These are phyloP conservation scores for Synanthedon formicaeformis DNA, from an alignment of 2,888 invertebrate genomes.

Conservation along the genomic window DNA sequence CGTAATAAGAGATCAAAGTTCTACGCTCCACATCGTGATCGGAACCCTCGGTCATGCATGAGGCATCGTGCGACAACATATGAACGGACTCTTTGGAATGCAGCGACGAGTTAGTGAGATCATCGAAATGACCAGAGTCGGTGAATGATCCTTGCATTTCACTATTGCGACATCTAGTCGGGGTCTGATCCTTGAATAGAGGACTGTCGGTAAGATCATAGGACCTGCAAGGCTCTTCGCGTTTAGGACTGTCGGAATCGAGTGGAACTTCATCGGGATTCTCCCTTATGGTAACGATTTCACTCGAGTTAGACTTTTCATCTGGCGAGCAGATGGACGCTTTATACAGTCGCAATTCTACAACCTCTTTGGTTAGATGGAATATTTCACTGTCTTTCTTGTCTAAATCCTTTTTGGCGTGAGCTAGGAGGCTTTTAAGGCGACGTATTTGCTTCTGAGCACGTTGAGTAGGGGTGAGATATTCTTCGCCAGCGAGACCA, in stretches of 20 bases:
- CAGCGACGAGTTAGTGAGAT: slow-evolving; percentile 80
- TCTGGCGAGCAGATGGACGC: slow-evolving; percentile 83
- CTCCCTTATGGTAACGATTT: slow-evolving; percentile 80
- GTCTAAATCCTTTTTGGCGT: slow-evolving; percentile 81
- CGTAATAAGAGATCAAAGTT: slow-evolving; percentile 77
- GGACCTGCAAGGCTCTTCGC: slow-evolving; percentile 47
- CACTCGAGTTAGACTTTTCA: slow-evolving; percentile 82
- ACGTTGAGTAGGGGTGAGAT: slow-evolving; percentile 89
- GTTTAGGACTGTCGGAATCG: slow-evolving; percentile 42
- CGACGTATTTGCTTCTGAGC: slow-evolving; percentile 84
- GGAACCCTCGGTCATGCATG: slow-evolving; percentile 61
- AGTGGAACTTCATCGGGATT: slow-evolving; percentile 63
- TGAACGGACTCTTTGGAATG: slow-evolving; percentile 81
- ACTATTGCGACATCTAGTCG: slow-evolving; percentile 49
- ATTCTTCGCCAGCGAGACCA: slow-evolving; percentile 82
- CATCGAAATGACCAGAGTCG: slow-evolving; percentile 90
- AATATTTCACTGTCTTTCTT: slow-evolving; percentile 86
- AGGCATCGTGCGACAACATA: slow-evolving; percentile 66
- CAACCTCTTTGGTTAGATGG: slow-evolving; percentile 81
- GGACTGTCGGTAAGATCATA: slow-evolving; percentile 62
- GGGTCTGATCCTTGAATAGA: slow-evolving; percentile 56
- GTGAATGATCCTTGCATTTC: slow-evolving; percentile 84
- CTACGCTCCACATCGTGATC: slow-evolving; percentile 76
- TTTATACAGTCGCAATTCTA: slow-evolving; percentile 83
- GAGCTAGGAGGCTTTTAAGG: slow-evolving; percentile 77